phyloP scores from a whole-genome alignment of 1,140 invertebrate species.

The Galendromus occidentalis region DNA sequence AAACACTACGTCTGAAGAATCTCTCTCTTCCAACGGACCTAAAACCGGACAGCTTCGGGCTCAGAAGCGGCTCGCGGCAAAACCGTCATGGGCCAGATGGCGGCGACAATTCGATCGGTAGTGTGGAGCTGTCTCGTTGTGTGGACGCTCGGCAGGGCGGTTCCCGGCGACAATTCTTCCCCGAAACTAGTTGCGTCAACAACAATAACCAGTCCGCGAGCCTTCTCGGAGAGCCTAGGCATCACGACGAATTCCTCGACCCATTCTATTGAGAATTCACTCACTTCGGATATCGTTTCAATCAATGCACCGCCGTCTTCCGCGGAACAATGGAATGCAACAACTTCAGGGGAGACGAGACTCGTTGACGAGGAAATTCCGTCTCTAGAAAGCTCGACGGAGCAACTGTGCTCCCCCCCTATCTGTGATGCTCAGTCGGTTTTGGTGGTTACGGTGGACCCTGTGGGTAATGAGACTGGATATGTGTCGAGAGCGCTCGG shows the following conservation, averaged over 20 bases:
- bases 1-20: no score
- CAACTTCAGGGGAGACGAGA: no score
- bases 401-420: neutral
- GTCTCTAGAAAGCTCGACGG: neutral
- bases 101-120: neutral
- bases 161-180: neutral
- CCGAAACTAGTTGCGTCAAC: neutral
- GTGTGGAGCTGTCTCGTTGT: neutral
- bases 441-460: neutral
- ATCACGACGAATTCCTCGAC: no score
- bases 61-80: no score
- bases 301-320: no score
- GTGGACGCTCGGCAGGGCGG: neutral
- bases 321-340: no score
- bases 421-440: neutral
- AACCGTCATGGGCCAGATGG: neutral
- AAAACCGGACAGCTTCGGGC: no score
- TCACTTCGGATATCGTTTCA: no score
- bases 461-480: neutral
- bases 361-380: neutral
- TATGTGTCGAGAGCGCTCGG: neutral
- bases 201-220: neutral
- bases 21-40: no score
- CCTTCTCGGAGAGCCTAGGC: no score
- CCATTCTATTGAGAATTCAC: no score